phyloP scores from a whole-genome alignment of 1,140 invertebrate species.

The Eufriesea mexicana region DNA sequence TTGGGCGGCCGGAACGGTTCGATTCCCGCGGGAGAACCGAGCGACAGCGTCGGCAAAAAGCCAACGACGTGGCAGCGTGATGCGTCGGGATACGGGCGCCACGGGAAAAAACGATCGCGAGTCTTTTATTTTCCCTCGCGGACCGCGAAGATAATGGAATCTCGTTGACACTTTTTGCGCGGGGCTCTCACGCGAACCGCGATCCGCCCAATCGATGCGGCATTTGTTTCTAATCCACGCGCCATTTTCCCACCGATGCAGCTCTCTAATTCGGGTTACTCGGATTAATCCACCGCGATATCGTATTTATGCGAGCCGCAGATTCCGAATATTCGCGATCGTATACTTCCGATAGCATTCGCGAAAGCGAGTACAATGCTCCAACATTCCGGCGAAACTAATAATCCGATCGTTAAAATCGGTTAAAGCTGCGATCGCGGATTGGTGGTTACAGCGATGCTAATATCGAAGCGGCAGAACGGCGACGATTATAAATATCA shows the following conservation, averaged over 20 bases:
- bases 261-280: too few relatives aligned
- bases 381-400: too few relatives aligned
- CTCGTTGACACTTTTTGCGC: slow-evolving; percentile 37
- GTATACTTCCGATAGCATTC: too few relatives aligned
- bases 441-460: too few relatives aligned
- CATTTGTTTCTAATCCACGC: background rate
- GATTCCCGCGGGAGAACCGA: slow-evolving; percentile 37
- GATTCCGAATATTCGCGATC: too few relatives aligned
- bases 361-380: too few relatives aligned
- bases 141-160: slow-evolving; percentile 42
- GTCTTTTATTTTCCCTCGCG: slow-evolving; percentile 50
- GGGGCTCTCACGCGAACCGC: background rate
- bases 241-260: background rate
- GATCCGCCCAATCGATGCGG: background rate
- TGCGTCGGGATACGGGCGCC: slow-evolving; percentile 48
- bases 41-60: slow-evolving; percentile 49
- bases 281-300: too few relatives aligned
- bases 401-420: too few relatives aligned
- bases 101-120: slow-evolving; percentile 44
- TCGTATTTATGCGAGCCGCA: too few relatives aligned
- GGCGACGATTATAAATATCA: too few relatives aligned
- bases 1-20: slow-evolving; percentile 19
- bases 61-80: slow-evolving; percentile 46
- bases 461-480: too few relatives aligned
- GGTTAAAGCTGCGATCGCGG: too few relatives aligned